These are phyloP conservation scores for Mirza zaza DNA, from an alignment of 2,113 vertebrate species.

Conservation along the genomic window DNA sequence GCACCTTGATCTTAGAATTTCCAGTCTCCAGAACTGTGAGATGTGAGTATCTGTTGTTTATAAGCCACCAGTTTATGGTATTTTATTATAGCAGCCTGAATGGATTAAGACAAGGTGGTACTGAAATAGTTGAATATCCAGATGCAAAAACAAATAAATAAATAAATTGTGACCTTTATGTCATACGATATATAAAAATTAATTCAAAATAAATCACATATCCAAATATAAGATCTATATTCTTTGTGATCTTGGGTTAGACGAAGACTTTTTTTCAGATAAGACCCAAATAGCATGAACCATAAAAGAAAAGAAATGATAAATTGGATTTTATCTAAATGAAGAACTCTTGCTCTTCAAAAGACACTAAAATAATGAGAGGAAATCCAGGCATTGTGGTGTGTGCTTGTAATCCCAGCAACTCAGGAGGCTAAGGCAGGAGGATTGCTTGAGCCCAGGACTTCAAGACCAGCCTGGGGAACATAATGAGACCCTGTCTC, in stretches of 20 bases:
- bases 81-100: neutral
- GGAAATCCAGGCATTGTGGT: neutral
- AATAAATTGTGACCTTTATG: neutral
- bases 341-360: neutral
- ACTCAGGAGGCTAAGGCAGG: too few relatives aligned
- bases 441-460: too few relatives aligned
- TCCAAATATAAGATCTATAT: neutral
- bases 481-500: too few relatives aligned
- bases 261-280: neutral
- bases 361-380: neutral
- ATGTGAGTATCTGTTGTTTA: neutral
- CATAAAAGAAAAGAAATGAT: neutral
- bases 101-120: neutral
- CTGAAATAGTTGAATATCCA: neutral
- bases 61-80: neutral
- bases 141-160: neutral
- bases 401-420: too few relatives aligned
- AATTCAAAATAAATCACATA: neutral
- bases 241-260: neutral
- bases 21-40: neutral
- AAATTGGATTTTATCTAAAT: neutral
- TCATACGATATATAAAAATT: neutral
- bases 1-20: neutral
- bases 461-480: too few relatives aligned
- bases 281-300: neutral